phyloP scores from a whole-genome alignment of 2,797 vertebrate genomes.

The Fratercula arctica region DNA sequence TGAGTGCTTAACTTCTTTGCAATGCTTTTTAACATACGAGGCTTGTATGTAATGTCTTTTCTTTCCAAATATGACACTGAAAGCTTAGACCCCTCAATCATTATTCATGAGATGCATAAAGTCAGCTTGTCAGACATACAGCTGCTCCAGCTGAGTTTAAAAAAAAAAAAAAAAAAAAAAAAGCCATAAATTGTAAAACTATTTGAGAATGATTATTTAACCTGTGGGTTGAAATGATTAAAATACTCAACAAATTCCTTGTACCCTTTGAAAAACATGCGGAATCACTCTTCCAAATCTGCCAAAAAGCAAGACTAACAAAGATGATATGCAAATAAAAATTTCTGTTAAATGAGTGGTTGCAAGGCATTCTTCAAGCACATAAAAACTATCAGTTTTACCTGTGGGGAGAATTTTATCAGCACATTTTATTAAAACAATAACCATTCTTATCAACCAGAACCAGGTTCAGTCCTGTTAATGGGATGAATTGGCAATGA shows the following conservation, averaged over 20 bases:
- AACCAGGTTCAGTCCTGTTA: slow-evolving; percentile 70
- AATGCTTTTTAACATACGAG: background rate
- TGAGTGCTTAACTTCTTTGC: background rate
- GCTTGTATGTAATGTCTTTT: background rate
- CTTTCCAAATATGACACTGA: background rate
- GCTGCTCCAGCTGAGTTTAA: background rate
- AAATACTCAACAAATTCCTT: background rate
- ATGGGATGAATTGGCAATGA: slow-evolving; percentile 61
- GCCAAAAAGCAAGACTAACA: background rate
- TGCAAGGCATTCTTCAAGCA: background rate
- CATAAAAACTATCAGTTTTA: slow-evolving; percentile 37
- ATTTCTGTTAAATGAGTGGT: background rate
- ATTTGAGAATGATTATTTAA: background rate
- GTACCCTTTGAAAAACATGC: background rate
- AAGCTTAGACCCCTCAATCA: background rate
- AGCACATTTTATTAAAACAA: slow-evolving; percentile 63
- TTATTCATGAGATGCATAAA: background rate
- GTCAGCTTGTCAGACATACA: background rate
- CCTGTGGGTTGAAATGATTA: background rate
- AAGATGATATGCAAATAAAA: background rate
- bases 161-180: background rate
- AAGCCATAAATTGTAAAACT: background rate
- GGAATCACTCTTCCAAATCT: background rate
- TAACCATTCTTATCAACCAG: slow-evolving; percentile 70
- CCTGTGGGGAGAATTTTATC: slow-evolving; percentile 63